Evolutionary conservation across 2,797 vertebrate species (phyloP).

Genomic region (Microtus californicus): DNA sequence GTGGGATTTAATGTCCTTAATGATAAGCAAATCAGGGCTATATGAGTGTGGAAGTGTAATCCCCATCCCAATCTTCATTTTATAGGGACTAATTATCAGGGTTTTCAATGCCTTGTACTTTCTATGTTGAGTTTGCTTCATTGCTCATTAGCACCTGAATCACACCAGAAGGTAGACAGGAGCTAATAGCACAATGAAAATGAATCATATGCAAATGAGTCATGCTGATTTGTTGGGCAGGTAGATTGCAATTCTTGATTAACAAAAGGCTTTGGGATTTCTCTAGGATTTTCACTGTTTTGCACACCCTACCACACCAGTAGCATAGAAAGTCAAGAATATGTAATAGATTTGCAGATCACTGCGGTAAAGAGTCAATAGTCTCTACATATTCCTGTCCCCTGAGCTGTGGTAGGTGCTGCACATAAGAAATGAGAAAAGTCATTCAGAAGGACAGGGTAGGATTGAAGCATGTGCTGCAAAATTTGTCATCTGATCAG

Average conservation of each 20-base stretch:
- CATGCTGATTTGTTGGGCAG: slow-evolving; percentile 42
- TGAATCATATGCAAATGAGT: slow-evolving; percentile 58
- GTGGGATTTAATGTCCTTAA: background rate
- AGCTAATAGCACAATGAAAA: slow-evolving; percentile 66
- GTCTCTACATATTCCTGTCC: too few species aligned
- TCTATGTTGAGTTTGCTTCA: slow-evolving; percentile 48
- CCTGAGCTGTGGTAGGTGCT: background rate
- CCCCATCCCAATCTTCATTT: slow-evolving; percentile 26
- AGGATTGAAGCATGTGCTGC: slow-evolving; percentile 5
- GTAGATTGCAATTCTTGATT: slow-evolving; percentile 67
- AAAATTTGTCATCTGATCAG: slow-evolving; percentile 35
- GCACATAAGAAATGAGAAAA: slow-evolving; percentile 3
- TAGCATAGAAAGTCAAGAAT: background rate
- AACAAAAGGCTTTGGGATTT: slow-evolving; percentile 67
- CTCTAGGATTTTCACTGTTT: background rate
- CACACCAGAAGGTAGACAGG: slow-evolving; percentile 44
- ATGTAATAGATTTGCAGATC: background rate
- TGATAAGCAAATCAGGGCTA: background rate
- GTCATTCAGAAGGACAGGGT: background rate
- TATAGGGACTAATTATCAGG: slow-evolving; percentile 59
- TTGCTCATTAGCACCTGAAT: slow-evolving; percentile 71
- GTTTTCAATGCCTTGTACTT: slow-evolving; percentile 31
- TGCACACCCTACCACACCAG: background rate
- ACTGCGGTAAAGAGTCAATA: slow-evolving; percentile 13
- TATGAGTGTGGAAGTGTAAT: background rate